Conservation (phyloP, 2,888 invertebrate species). For the Dexiosoma caninum region DNA sequence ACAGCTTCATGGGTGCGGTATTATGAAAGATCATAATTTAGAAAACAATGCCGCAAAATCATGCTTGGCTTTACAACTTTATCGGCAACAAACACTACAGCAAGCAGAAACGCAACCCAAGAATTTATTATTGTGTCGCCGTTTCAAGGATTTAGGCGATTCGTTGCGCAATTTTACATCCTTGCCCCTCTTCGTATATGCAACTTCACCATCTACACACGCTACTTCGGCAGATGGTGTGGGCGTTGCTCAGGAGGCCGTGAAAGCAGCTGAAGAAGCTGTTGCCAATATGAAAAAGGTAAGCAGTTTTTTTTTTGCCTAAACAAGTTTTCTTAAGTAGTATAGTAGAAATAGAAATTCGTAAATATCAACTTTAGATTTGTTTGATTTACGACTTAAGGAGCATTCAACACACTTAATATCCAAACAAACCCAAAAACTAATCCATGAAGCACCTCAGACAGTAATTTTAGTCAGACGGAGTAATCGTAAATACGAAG, state of each 20-base stretch:
- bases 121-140: slow-evolving; percentile 73
- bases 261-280: slow-evolving; percentile 65
- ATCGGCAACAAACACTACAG: slow-evolving; percentile 40
- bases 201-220: slow-evolving; percentile 73
- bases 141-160: slow-evolving; percentile 71
- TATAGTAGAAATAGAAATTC: background rate
- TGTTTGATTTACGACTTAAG: no score
- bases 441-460: no score
- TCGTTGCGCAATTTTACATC: slow-evolving; percentile 73
- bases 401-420: no score
- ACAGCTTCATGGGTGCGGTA: slow-evolving; percentile 44
- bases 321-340: background rate
- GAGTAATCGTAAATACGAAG: no score
- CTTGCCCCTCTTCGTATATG: slow-evolving; percentile 73
- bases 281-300: slow-evolving; percentile 56
- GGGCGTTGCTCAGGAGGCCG: slow-evolving; percentile 72
- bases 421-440: no score
- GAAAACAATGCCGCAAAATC: slow-evolving; percentile 39
- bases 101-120: slow-evolving; percentile 65
- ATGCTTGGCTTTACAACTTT: slow-evolving; percentile 24
- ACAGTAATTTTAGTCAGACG: no score
- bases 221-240: slow-evolving; percentile 74
- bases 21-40: slow-evolving; percentile 59
- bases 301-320: background rate
- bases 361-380: no score